These are phyloP conservation scores for Leptocoma aspasia DNA, from an alignment of 2,113 vertebrate genomes.

Conservation along the genomic window DNA sequence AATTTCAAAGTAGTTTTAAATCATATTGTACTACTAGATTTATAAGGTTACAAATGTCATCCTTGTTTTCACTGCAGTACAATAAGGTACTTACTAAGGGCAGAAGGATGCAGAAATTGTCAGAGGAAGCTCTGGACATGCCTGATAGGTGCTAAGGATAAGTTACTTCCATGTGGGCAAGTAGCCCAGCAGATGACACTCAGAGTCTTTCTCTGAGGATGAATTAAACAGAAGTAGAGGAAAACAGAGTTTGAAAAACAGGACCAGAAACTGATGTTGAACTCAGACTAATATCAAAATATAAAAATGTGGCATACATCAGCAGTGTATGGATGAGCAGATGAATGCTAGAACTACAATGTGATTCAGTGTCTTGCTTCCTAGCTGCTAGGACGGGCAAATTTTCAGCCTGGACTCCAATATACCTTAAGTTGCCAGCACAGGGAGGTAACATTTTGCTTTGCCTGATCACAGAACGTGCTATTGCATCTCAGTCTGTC, in stretches of 20 bases:
- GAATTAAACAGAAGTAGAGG: not conserved
- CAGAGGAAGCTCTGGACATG: not conserved
- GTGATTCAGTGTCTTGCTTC: not conserved
- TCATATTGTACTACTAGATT: not conserved
- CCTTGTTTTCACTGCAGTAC: not conserved
- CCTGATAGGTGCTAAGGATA: not conserved
- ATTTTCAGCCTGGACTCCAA: not conserved
- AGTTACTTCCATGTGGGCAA: not conserved
- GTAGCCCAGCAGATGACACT: not conserved
- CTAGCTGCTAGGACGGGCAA: not conserved
- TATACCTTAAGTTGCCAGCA: not conserved
- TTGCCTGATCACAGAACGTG: not conserved
- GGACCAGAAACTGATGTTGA: not conserved
- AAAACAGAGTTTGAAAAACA: not conserved
- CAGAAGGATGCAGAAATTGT: not conserved
- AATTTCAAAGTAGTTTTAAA: not conserved
- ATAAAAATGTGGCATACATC: not conserved
- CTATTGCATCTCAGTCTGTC: not conserved
- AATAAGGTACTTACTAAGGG: not conserved
- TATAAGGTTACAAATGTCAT: not conserved
- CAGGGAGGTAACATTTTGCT: not conserved
- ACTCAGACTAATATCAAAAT: not conserved
- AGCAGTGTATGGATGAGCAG: not conserved
- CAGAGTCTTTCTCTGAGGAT: not conserved
- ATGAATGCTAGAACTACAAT: not conserved